Percentiles rank a stretch among this genome's conserved stretches.
phyloP scores from a whole-genome alignment of 1,140 invertebrate species.

The Lasaia peninsularis region DNA sequence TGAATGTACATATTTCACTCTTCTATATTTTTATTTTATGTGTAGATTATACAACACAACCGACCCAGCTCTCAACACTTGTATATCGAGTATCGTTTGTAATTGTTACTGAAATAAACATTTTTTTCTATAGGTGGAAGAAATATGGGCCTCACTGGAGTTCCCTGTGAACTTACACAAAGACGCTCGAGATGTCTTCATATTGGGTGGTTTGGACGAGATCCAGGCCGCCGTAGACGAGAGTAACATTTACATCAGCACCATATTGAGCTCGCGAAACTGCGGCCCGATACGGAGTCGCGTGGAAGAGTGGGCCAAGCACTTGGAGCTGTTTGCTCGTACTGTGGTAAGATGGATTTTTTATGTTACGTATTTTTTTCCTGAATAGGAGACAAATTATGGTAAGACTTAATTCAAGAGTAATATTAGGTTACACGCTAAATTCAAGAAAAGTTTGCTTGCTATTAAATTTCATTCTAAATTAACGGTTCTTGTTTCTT shows the following conservation, averaged over 20 bases:
- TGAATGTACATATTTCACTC: no score
- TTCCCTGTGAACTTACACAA: constrained; percentile 87
- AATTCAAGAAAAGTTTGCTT: no score
- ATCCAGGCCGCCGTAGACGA: constrained; percentile 89
- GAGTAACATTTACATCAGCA: constrained; percentile 90
- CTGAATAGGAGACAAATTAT: no score
- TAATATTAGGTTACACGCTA: no score
- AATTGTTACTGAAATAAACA: no score
- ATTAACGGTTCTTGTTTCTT: no score
- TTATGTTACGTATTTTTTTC: no score
- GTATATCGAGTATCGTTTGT: no score
- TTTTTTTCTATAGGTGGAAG: constrained; percentile 86
- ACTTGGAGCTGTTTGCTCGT: constrained; percentile 85
- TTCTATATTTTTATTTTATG: no score
- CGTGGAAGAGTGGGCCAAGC: constrained; percentile 88
- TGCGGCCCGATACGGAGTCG: constrained; percentile 88
- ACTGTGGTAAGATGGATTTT: constrained; percentile 80
- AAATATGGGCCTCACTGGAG: constrained; percentile 88
- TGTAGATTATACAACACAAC: no score
- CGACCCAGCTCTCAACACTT: no score
- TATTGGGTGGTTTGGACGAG: constrained; percentile 90
- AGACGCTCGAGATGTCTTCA: constrained; percentile 88
- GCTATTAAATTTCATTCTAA: constrained; percentile 8
- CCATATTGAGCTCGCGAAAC: constrained; percentile 89
- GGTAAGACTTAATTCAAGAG: no score